Percentiles rank a stretch among this genome's conserved stretches.
Evolutionary conservation across 2,113 vertebrate species (phyloP).

Genomic region (Chloropsis hardwickii): DNA sequence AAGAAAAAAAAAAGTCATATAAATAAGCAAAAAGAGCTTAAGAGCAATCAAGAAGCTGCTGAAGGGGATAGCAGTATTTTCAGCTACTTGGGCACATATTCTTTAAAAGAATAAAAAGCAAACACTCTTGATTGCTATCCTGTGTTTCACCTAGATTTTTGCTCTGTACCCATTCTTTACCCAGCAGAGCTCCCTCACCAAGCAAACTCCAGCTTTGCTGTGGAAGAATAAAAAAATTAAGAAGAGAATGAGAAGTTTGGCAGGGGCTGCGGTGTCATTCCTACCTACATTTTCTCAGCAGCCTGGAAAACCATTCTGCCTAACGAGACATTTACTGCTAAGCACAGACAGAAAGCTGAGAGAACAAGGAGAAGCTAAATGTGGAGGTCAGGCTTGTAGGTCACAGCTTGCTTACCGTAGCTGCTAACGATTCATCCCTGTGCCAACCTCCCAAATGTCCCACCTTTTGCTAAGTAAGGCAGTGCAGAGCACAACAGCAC

Average conservation of each 20-base stretch:
- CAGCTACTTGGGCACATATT: neutral
- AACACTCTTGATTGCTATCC: neutral
- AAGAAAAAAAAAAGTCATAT: neutral
- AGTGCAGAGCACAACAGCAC: rapidly evolving
- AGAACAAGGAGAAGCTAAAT: neutral
- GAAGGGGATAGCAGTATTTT: neutral
- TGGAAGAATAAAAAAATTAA: neutral
- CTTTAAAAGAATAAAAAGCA: neutral
- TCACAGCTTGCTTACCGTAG: neutral
- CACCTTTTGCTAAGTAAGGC: neutral
- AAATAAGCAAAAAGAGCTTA: neutral
- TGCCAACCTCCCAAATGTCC: neutral
- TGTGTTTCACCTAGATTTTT: neutral
- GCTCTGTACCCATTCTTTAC: neutral
- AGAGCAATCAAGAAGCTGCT: neutral
- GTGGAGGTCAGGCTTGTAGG: neutral
- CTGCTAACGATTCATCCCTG: neutral
- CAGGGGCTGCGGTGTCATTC: neutral
- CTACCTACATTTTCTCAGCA: neutral
- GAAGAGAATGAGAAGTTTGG: neutral
- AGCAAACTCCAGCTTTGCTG: neutral
- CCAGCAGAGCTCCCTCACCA: neutral
- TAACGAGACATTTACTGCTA: neutral
- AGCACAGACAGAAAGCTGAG: neutral
- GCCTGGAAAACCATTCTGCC: neutral